Base-by-base conservation (phyloP, 2,797 vertebrate species). In the Pseudochromis fuscus region DNA sequence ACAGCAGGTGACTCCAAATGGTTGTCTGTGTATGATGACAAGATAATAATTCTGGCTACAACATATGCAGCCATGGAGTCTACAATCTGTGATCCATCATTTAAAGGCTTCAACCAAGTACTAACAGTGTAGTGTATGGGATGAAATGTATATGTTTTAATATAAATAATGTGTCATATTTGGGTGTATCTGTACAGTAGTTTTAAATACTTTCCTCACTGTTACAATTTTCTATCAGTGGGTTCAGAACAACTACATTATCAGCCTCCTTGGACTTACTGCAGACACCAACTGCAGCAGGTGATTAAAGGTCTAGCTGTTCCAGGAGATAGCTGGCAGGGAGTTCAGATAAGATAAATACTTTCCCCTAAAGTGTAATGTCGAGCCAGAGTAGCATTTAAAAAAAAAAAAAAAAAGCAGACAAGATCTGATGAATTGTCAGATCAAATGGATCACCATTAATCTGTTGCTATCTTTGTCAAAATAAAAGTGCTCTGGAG, bases 381-480 rank as follows among this genome's bases (percentile, higher is more conserved):
- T 68, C 55, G 78, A 80, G 75, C 58, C 66, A 65, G 62, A 79
- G 72, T 75, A 72, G 77, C 72, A 84, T 56, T n/a, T n/a, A n/a
- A n/a, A n/a, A n/a, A n/a, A n/a, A n/a, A n/a, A n/a, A n/a, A n/a
- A 72, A 82, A 76, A 75, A 74, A 71, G 33, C 70, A 68, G 75
- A 65, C 76, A 68, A 55, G 50, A 79, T 69, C 80, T 77, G 75
- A 70, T 79, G 65, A 83, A 75, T 80, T 65, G 69, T 82, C 71
- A 70, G 66, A 83, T 82, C 68, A 62, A 79, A 56, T 82, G 57
- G 71, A 83, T 81, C 84, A 77, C 87, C 76, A 83, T 72, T 84
- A 86, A 85, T 81, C 74, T 75, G 55, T 25, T 50, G 24, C 72
- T 72, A 82, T 80, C 81, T 73, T 48, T 52, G 82, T 85, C 78